phyloP scores from a whole-genome alignment of 2,888 invertebrate species.

The Rhabditophanes sp. region DNA sequence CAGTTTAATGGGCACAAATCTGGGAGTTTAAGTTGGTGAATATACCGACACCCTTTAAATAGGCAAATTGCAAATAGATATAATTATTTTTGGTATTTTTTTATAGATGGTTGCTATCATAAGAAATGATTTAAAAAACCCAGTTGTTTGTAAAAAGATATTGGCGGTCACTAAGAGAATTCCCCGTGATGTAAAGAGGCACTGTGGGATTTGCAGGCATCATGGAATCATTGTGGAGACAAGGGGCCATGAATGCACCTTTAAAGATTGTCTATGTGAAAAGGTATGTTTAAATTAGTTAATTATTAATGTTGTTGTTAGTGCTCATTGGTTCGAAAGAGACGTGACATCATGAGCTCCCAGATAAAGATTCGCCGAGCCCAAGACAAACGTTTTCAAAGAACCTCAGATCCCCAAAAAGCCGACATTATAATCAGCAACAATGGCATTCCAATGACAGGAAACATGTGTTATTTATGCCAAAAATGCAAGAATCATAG shows the following conservation, averaged over 20 bases:
- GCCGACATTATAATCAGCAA: conserved; percentile 27
- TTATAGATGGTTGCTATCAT: too few relatives aligned
- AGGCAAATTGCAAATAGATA: too few relatives aligned
- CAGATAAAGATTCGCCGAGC: conserved; percentile 37
- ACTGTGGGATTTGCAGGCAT: conserved; percentile 38
- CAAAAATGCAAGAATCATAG: conserved; percentile 42
- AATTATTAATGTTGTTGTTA: conserved; percentile 10
- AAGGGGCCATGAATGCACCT: conserved; percentile 31
- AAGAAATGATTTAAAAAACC: too few relatives aligned
- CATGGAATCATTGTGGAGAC: conserved; percentile 32
- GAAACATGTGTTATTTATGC: conserved; percentile 36
- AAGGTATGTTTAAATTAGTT: conserved; percentile 11
- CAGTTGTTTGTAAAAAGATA: too few relatives aligned
- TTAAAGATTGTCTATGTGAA: conserved; percentile 27
- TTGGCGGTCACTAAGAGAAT: too few relatives aligned
- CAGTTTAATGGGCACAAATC: too few relatives aligned
- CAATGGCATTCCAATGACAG: conserved; percentile 6
- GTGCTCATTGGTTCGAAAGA: conserved; percentile 31
- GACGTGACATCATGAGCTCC: conserved; percentile 36
- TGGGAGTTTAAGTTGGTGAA: too few relatives aligned
- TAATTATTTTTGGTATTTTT: too few relatives aligned
- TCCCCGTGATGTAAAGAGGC: conserved; percentile 29
- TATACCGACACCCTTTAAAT: too few relatives aligned
- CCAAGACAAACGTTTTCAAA: conserved; percentile 37
- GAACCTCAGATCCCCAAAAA: conserved; percentile 24